These are phyloP conservation scores for Cheumatopsyche charites DNA, from an alignment of 1,140 invertebrate genomes.

Conservation along the genomic window DNA sequence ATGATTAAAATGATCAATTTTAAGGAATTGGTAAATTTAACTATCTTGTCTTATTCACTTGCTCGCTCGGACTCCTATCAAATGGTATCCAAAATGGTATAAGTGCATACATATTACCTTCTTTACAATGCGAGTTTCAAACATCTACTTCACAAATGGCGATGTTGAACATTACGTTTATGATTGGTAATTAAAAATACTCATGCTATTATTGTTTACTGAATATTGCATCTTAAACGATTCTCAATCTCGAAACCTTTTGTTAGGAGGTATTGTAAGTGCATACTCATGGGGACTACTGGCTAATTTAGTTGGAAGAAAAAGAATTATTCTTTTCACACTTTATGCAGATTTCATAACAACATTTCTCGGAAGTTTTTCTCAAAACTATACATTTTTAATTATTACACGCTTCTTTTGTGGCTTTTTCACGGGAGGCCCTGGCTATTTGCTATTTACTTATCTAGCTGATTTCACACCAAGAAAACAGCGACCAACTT, in stretches of 20 bases:
- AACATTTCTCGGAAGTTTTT: conserved; percentile 58
- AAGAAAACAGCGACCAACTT: conserved; percentile 61
- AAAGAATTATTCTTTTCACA: conserved; percentile 65
- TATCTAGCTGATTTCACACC: conserved; percentile 70
- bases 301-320: conserved; percentile 69
- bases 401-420: conserved; percentile 60
- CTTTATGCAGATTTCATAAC: conserved; percentile 67
- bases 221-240: conserved; percentile 25
- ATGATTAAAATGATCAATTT: conserved; percentile 3
- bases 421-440: conserved; percentile 61
- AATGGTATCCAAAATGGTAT: conserved; percentile 67
- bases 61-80: conserved; percentile 59
- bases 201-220: not conserved
- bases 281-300: conserved; percentile 70
- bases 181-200: conserved; percentile 54
- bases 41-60: conserved; percentile 54
- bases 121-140: conserved; percentile 62
- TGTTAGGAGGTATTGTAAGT: conserved; percentile 62
- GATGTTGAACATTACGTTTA: conserved; percentile 64
- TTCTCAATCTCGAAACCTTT: not conserved
- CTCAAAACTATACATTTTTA: conserved; percentile 55
- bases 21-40: conserved; percentile 60
- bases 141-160: conserved; percentile 63
- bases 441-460: conserved; percentile 65
- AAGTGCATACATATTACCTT: conserved; percentile 65